These are phyloP conservation scores for Cyrtorhinus lividipennis DNA, from an alignment of 1,140 invertebrate genomes.

Conservation along the genomic window DNA sequence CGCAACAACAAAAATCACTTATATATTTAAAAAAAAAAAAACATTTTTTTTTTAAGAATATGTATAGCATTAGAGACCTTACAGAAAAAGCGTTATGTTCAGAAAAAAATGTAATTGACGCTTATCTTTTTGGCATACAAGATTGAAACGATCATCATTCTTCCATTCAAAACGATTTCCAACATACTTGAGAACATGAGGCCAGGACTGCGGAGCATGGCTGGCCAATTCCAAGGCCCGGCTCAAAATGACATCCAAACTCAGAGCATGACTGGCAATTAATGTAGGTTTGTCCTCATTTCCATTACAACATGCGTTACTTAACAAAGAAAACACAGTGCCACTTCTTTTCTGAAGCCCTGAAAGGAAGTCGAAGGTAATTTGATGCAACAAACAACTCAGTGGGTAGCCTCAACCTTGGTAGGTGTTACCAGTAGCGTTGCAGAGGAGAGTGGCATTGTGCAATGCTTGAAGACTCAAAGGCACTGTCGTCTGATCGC, in stretches of 20 bases:
- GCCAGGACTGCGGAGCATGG: constrained; percentile 83
- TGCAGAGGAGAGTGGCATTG: constrained; percentile 41
- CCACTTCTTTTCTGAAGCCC: constrained; percentile 71
- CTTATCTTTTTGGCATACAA: no score
- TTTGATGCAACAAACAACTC: no score
- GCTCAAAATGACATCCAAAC: constrained; percentile 68
- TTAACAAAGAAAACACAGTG: constrained; percentile 61
- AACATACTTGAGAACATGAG: constrained; percentile 73
- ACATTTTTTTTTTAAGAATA: no score
- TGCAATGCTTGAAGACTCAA: constrained; percentile 76
- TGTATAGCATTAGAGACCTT: no score
- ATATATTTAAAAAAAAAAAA: no score
- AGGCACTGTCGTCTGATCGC: constrained; percentile 13
- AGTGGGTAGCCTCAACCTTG: no score
- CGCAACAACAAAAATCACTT: no score
- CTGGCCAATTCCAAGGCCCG: constrained; percentile 77
- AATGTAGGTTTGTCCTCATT: constrained; percentile 20
- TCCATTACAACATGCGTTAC: constrained; percentile 37
- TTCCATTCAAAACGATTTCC: no score
- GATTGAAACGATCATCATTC: no score
- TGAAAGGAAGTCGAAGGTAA: no score
- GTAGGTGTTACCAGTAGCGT: constrained; percentile 46
- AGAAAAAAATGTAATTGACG: no score
- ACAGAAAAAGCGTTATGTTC: no score
- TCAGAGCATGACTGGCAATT: constrained; percentile 66